Evolutionary conservation across 2,113 vertebrate species (phyloP), one percentile per base, ranked within the genome.

Genomic region (Muntiacus reevesi): DNA sequence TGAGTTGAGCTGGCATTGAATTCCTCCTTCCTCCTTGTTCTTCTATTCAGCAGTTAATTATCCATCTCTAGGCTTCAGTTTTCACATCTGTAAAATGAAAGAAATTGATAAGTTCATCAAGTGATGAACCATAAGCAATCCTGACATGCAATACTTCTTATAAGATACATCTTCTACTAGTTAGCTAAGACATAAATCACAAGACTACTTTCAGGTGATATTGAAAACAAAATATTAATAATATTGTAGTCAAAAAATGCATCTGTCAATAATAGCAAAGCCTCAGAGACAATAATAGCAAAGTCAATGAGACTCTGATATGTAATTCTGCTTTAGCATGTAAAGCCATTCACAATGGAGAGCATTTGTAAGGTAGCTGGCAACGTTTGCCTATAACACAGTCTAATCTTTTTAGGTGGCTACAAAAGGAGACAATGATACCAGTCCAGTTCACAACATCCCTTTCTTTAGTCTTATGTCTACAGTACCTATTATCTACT

Each of bases 401-500:
- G 45, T 78, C 45, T 92, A 16, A 74, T 57, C 15, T 81, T 3
- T 71, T 7, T 71, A 71, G 33, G 59, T 71, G 25, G 84, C 55
- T 40, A 89, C 17, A 90, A 82, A 90, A 96, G 67, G 59, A 93
- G 21, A 64, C 14, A 62, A 93, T 76, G 67, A 89, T 57, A 87
- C 27, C 45, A 95, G 28, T 74, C 52, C 7, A 79, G 47, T 67
- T 86, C 50, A 85, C 27, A 74, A 88, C 7, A 60, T 36, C 7
- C 50, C 33, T 71, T 83, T 96, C 13, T 79, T 9, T 93, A 91
- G 30, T 93, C 67, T 94, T 36, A 94, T 50, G 15, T 84, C 59
- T 64, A 78, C 19, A 94, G 59, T 94, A 93, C 40, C 86, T 95
- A 91, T 45, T 85, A 91, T 28, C 33, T 88, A 95, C 64, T 85